A percentile compares a stretch with the other conserved stretches of the same genome.
These are phyloP conservation scores for Athene noctua DNA, from an alignment of 2,113 vertebrate species.

Conservation along the genomic window DNA sequence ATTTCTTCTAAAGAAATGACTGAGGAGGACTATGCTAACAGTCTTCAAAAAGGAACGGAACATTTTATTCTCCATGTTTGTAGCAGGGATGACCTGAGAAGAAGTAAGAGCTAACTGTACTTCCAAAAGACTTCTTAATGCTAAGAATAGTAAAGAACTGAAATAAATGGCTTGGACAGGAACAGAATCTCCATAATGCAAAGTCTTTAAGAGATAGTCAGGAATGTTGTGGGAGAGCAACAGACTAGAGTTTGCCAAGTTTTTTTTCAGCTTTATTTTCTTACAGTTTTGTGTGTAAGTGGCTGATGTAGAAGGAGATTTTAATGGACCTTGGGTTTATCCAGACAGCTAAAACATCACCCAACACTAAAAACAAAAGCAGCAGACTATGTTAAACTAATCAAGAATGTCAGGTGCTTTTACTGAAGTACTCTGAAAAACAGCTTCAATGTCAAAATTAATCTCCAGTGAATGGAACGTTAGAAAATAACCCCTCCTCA, in stretches of 20 bases:
- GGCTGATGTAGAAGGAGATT: conserved; percentile 9
- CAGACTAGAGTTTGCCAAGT: not conserved
- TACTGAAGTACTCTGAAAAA: not conserved
- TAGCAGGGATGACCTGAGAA: not conserved
- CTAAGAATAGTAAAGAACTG: not conserved
- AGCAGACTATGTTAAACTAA: not conserved
- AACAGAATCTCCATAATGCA: not conserved
- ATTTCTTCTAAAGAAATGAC: not conserved
- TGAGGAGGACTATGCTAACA: not conserved
- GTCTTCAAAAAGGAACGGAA: not conserved
- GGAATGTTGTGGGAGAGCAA: conserved; percentile 38
- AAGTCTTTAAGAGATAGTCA: not conserved
- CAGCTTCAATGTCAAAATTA: not conserved
- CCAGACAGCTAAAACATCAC: not conserved
- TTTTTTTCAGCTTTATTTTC: conserved; percentile 1
- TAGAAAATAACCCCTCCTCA: not conserved
- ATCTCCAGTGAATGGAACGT: not conserved
- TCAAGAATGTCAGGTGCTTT: not conserved
- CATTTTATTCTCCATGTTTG: not conserved
- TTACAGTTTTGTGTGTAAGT: not conserved
- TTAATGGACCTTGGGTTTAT: not conserved
- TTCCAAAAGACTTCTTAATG: not conserved
- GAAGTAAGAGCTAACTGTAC: not conserved
- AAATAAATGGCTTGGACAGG: not conserved
- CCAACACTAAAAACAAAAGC: not conserved